phyloP scores from a whole-genome alignment of 2,888 invertebrate genomes.

The Coecobrya sp. region DNA sequence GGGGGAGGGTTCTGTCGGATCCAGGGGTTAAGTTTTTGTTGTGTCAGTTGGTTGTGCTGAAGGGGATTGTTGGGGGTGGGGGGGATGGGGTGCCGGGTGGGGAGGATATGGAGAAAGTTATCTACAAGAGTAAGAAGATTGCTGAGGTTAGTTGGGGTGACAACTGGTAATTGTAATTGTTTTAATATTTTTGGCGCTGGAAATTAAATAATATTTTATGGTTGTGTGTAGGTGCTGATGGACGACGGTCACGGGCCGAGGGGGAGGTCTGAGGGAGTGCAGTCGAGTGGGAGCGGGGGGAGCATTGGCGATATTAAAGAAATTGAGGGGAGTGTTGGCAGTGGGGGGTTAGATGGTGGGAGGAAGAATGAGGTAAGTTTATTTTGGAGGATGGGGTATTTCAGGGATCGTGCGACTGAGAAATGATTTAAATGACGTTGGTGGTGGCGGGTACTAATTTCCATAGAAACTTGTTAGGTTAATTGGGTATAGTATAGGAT shows the following conservation, averaged over 20 bases:
- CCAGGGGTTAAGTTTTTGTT: slow-evolving; percentile 70
- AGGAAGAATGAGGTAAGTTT: no score
- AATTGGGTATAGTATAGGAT: no score
- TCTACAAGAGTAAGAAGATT: slow-evolving; percentile 58
- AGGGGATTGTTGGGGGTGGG: slow-evolving; percentile 75
- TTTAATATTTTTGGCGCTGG: no score
- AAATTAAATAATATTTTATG: neutral
- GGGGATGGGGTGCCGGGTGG: neutral
- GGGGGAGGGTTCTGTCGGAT: slow-evolving; percentile 55
- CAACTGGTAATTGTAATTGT: no score
- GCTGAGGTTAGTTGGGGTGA: neutral
- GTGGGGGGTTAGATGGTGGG: slow-evolving; percentile 23
- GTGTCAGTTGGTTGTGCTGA: slow-evolving; percentile 78
- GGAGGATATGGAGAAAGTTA: neutral
- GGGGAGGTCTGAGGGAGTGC: neutral
- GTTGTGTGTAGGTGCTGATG: slow-evolving; percentile 38
- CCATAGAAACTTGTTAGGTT: no score
- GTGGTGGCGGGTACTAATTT: neutral
- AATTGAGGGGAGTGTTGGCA: neutral
- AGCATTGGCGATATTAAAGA: slow-evolving; percentile 7
- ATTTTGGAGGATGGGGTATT: no score
- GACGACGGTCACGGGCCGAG: slow-evolving; percentile 35
- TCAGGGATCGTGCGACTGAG: no score
- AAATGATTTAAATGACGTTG: neutral
- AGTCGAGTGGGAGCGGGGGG: slow-evolving; percentile 21